phyloP scores from a whole-genome alignment of 2,113 vertebrate genomes.

The Dendropsophus ebraccatus region DNA sequence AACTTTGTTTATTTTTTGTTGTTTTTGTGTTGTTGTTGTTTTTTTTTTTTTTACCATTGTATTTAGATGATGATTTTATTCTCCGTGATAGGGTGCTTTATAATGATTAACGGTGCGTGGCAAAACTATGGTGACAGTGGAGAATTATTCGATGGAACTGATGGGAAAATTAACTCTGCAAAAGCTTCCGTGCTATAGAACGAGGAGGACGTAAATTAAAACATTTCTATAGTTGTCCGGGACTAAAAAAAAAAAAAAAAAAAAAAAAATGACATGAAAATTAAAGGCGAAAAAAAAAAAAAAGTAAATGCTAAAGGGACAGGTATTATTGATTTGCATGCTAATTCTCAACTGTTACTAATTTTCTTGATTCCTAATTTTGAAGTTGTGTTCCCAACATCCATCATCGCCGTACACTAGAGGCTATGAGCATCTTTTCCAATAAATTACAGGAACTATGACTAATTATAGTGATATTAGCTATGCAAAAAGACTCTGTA shows the following conservation, averaged over 20 bases:
- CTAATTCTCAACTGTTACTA: conserved; percentile 83
- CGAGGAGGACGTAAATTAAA: background rate
- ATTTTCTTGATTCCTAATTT: conserved; percentile 82
- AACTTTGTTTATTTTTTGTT: too few relatives aligned
- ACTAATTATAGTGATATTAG: conserved; percentile 86
- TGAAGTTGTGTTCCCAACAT: conserved; percentile 80
- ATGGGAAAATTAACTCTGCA: conserved; percentile 35
- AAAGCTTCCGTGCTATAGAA: background rate
- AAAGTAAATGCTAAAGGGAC: conserved; percentile 67
- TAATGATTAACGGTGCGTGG: conserved; percentile 38
- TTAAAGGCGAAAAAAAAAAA: conserved; percentile 11
- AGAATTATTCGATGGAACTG: conserved; percentile 35
- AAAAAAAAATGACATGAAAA: background rate
- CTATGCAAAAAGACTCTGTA: conserved; percentile 83
- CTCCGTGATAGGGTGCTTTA: conserved; percentile 26
- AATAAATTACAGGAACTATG: conserved; percentile 85
- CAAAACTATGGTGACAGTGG: conserved; percentile 27
- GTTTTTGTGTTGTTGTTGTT: too few relatives aligned
- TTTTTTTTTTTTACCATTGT: background rate
- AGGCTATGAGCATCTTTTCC: conserved; percentile 80
- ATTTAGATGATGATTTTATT: conserved; percentile 31
- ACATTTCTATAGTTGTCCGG: background rate
- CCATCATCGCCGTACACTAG: conserved; percentile 81
- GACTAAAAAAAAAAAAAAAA: too few relatives aligned
- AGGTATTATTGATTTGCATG: conserved; percentile 80